Evolutionary conservation across 2,113 vertebrate species (phyloP).

Genomic region (Channa maculata): DNA sequence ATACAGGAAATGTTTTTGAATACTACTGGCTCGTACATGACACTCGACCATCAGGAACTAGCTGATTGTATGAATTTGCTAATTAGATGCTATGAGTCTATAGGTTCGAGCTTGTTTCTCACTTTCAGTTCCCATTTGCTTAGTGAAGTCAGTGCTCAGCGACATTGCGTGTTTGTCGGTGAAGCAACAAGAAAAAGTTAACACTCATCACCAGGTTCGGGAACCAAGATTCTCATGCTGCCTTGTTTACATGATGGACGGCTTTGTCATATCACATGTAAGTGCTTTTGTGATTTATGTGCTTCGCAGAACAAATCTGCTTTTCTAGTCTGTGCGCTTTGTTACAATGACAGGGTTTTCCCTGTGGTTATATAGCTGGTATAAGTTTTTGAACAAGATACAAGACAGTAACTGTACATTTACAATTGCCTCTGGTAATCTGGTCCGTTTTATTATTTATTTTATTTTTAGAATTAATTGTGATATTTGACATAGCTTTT

Average conservation of each 20-base stretch:
- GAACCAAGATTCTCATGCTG: constrained; percentile 56
- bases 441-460: neutral
- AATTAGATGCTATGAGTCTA: constrained; percentile 39
- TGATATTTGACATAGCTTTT: neutral
- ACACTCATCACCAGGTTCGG: constrained; percentile 39
- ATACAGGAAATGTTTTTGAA: neutral
- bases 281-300: constrained; percentile 49
- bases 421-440: neutral
- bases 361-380: neutral
- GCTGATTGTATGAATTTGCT: constrained; percentile 42
- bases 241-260: constrained; percentile 72
- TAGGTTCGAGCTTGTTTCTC: constrained; percentile 54
- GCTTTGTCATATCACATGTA: constrained; percentile 71
- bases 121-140: constrained; percentile 76
- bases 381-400: neutral
- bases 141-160: constrained; percentile 49
- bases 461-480: neutral
- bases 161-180: constrained; percentile 48
- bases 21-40: neutral
- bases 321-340: neutral
- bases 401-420: too few relatives aligned
- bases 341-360: neutral
- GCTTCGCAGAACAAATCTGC: neutral
- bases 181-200: constrained; percentile 58
- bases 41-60: constrained; percentile 56